phyloP scores from a whole-genome alignment of 2,888 invertebrate species.

The Diabrotica balteata region DNA sequence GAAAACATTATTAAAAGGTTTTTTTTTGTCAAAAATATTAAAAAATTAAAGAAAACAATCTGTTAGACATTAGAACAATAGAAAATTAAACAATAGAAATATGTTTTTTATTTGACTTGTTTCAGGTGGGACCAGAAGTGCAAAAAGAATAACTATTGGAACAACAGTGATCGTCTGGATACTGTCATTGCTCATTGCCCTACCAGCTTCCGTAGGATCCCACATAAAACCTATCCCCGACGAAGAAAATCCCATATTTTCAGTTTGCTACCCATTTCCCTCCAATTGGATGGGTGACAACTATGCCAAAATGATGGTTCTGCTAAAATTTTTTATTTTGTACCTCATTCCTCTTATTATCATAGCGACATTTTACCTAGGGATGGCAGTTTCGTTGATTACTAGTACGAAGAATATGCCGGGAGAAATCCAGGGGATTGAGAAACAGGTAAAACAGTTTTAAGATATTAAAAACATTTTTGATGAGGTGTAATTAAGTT shows the following conservation, averaged over 20 bases:
- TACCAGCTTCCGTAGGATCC: constrained; percentile 76
- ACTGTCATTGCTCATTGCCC: constrained; percentile 76
- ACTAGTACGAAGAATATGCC: constrained; percentile 86
- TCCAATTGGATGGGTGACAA: constrained; percentile 69
- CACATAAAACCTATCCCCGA: constrained; percentile 51
- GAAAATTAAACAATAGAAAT: too few relatives aligned
- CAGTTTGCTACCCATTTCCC: constrained; percentile 61
- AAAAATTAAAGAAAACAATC: too few relatives aligned
- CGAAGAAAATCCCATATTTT: constrained; percentile 47
- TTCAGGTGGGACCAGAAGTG: constrained; percentile 63
- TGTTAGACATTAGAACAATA: too few relatives aligned
- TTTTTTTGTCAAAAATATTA: too few relatives aligned
- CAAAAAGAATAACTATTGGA: constrained; percentile 71
- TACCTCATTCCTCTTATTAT: constrained; percentile 86
- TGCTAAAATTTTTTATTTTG: constrained; percentile 71
- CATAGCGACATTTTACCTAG: constrained; percentile 85
- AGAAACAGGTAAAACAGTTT: constrained; percentile 65
- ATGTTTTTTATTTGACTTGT: constrained; percentile 15
- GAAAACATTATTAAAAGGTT: too few relatives aligned
- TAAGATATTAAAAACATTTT: too few relatives aligned
- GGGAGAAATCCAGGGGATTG: constrained; percentile 72
- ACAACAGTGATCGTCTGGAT: constrained; percentile 84
- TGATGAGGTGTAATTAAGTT: too few relatives aligned
- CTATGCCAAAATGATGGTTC: constrained; percentile 67
- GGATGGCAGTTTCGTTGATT: constrained; percentile 88